Evolutionary conservation across 2,113 vertebrate species (phyloP).

Genomic region (Todiramphus chloris): DNA sequence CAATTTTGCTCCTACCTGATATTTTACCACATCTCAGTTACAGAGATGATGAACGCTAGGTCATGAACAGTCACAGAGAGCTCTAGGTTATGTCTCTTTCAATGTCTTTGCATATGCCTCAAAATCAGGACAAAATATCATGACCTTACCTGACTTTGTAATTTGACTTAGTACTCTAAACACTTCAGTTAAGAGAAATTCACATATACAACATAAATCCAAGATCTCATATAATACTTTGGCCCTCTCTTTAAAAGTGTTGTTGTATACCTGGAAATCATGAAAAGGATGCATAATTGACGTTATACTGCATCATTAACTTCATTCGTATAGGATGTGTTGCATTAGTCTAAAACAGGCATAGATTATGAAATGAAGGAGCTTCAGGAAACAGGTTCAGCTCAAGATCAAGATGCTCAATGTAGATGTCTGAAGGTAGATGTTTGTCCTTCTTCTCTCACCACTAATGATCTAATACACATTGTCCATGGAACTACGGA

Average conservation of each 20-base stretch:
- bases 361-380: neutral
- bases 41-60: neutral
- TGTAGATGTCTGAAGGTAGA: neutral
- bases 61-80: neutral
- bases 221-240: neutral
- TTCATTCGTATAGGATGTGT: neutral
- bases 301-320: neutral
- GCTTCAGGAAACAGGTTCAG: neutral
- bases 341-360: neutral
- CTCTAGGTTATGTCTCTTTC: neutral
- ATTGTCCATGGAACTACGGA: neutral
- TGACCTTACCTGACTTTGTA: neutral
- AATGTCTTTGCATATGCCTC: neutral
- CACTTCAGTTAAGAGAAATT: rapidly evolving
- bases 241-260: neutral
- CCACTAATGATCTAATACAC: neutral
- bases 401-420: neutral
- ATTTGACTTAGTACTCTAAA: neutral
- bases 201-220: neutral
- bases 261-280: neutral
- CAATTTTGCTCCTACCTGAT: conserved; percentile 4
- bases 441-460: neutral
- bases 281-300: neutral
- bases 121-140: neutral
- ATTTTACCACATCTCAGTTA: neutral